Evolutionary conservation across 2,113 vertebrate species (phyloP), one percentile per base, ranked within the genome.

Genomic region (Pachycephala philippinensis): DNA sequence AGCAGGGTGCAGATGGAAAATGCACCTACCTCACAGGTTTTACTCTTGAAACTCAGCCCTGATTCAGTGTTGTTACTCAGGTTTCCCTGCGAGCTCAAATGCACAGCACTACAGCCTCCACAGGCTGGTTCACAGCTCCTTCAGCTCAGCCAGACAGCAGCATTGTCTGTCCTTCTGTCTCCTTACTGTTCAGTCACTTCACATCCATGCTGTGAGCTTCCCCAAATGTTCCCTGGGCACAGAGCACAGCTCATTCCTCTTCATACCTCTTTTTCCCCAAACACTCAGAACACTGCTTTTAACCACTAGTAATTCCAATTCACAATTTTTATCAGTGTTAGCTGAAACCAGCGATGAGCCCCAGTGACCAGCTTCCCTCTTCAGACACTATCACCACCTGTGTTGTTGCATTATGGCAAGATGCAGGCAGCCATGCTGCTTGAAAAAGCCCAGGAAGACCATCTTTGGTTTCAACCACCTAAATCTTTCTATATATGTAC

Each of bases 391-490:
- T 61, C 84, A 56, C 50, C 49, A 66, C 47, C 64, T 52, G 13
- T 49, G 53, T 57, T 75, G 42, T 23, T 49, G 44, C 12, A 61
- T 26, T 68, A 52, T 22, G 33, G 56, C 60, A 93, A 65, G 44
- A 63, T 16, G 26, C 75, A 83, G 49, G 30, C 64, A 96, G 28
- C 15, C 24, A 44, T 5, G 22, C 35, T 81, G 63, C 52, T 81
- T 75, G 52, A 77, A 87, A 91, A 40, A 70, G 30, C 61, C 60
- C 63, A 85, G 22, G 9, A 95, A 88, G 33, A 91, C 69, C 35
- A 72, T 56, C 88, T 95, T 87, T 87, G 84, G 79, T 75, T 95
- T 90, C 75, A 93, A 44, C 22, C 33, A 87, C 59, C 52, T n/a
- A 90, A 76, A 45, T 68, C 68, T 31, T 70, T 90, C 61, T 18